phyloP scores from a whole-genome alignment of 2,888 invertebrate genomes.

The Euzetes globulus region DNA sequence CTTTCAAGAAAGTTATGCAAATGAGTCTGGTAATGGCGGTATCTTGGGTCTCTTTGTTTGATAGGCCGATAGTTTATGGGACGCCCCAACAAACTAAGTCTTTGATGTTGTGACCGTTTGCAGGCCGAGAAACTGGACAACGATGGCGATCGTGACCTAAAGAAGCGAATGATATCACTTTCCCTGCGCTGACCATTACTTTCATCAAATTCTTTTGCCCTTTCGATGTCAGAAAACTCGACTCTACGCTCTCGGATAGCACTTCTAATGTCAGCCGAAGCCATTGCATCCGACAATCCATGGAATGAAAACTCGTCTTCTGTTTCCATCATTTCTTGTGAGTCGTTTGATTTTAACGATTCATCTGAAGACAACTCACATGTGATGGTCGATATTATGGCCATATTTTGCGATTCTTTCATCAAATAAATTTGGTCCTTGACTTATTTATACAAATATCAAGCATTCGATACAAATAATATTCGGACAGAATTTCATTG shows the following conservation, averaged over 20 bases:
- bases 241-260: not conserved
- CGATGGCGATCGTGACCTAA: constrained; percentile 28
- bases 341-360: not conserved
- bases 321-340: not conserved
- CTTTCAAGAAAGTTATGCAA: constrained; percentile 92
- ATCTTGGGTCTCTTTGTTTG: constrained; percentile 65
- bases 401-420: not conserved
- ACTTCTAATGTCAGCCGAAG: not conserved
- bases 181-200: not conserved
- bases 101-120: constrained; percentile 58
- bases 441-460: too few species aligned
- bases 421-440: not conserved
- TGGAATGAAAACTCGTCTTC: not conserved
- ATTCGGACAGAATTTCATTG: too few species aligned
- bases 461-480: too few species aligned
- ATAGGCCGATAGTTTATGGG: constrained; percentile 69
- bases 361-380: not conserved
- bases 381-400: not conserved
- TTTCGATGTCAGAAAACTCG: not conserved
- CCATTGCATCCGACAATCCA: too few species aligned
- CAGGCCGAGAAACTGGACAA: constrained; percentile 22
- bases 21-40: constrained; percentile 63
- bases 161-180: constrained; percentile 22
- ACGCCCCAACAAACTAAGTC: constrained; percentile 86
- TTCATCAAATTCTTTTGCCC: not conserved